These are phyloP conservation scores for Myxocyprinus asiaticus DNA, from an alignment of 2,113 vertebrate genomes.

Conservation along the genomic window DNA sequence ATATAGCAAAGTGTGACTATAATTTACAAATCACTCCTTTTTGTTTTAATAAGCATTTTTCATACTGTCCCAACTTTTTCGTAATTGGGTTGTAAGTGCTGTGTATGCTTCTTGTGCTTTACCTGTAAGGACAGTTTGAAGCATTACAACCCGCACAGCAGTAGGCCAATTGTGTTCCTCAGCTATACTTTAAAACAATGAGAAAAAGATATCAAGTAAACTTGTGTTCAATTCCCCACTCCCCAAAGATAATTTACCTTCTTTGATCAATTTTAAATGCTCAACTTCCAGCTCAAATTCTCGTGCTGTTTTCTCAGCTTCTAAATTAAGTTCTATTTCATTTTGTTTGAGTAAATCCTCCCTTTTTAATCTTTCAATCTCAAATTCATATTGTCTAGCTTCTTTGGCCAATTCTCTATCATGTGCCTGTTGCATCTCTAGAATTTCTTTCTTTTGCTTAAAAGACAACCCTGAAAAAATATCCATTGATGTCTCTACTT, in stretches of 20 bases:
- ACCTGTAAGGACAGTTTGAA: too few relatives aligned
- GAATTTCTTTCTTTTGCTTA: neutral
- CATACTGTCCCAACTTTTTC: too few relatives aligned
- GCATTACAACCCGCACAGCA: too few relatives aligned
- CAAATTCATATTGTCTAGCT: neutral
- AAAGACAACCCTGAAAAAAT: neutral
- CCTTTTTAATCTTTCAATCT: neutral
- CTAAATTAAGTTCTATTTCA: neutral
- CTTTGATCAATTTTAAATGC: neutral
- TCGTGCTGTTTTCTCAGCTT: neutral
- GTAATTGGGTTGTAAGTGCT: too few relatives aligned
- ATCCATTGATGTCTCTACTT: neutral
- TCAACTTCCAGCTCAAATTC: neutral
- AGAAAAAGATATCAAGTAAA: too few relatives aligned
- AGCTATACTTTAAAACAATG: too few relatives aligned
- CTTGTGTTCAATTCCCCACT: neutral
- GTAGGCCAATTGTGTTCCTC: too few relatives aligned
- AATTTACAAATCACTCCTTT: too few relatives aligned
- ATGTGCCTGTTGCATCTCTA: neutral
- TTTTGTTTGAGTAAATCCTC: neutral
- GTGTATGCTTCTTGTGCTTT: too few relatives aligned
- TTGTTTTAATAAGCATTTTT: too few relatives aligned
- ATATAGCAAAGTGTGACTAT: too few relatives aligned
- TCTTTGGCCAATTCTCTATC: neutral
- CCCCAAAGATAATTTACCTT: neutral